These are phyloP conservation scores for Chrysomallon squamiferum DNA, from an alignment of 1,140 invertebrate species.

Conservation along the genomic window DNA sequence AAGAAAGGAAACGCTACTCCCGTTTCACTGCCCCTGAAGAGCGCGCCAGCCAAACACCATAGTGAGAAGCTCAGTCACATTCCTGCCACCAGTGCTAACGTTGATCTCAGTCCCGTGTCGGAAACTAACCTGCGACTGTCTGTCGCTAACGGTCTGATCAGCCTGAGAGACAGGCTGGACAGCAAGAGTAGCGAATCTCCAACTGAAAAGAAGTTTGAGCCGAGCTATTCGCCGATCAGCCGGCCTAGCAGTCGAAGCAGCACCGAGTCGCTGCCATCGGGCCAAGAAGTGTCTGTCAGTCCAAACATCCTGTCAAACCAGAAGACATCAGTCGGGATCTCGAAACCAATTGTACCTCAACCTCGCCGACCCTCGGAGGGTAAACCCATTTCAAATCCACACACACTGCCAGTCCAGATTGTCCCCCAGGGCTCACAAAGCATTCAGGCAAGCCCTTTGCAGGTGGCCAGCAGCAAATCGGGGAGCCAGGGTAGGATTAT, in stretches of 20 bases:
- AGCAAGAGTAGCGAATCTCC: not conserved
- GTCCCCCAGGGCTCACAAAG: too few species aligned
- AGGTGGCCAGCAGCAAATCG: too few species aligned
- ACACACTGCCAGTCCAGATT: too few species aligned
- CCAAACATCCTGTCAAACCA: not conserved
- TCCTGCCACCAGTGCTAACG: not conserved
- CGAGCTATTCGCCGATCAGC: conserved; percentile 74
- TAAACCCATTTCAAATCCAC: too few species aligned
- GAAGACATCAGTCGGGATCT: not conserved
- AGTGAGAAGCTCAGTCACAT: not conserved
- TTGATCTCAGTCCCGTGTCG: conserved; percentile 6
- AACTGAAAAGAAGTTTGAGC: conserved; percentile 2
- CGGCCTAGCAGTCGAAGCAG: conserved; percentile 73
- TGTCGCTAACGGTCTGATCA: conserved; percentile 15
- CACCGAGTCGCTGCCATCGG: conserved; percentile 24
- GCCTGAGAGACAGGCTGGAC: conserved; percentile 6
- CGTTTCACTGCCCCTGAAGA: too few species aligned
- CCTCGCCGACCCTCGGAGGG: too few species aligned
- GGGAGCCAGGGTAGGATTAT: too few species aligned
- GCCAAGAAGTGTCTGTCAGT: not conserved
- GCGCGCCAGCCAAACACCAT: too few species aligned
- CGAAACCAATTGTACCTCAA: not conserved
- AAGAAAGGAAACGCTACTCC: too few species aligned
- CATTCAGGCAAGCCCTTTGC: too few species aligned
- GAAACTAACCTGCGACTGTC: conserved; percentile 7